Evolutionary conservation across 64 coral and sea anemone genomes (phyloP).

Genomic region (Montipora sp.): DNA sequence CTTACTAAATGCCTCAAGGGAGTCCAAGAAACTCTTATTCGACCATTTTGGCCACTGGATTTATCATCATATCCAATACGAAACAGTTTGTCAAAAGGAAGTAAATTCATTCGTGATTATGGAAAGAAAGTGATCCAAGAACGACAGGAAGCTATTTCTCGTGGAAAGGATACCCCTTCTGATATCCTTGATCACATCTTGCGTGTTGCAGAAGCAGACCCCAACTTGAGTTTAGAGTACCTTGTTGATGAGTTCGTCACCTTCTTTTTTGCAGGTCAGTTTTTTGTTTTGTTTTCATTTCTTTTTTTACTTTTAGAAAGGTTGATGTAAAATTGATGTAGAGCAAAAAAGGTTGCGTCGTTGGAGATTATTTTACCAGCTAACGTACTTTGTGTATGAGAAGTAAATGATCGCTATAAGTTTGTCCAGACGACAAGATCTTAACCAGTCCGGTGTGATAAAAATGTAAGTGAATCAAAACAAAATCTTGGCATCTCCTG

Average conservation of each 20-base stretch:
- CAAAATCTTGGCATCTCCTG: too few relatives aligned
- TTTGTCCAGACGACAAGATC: too few relatives aligned
- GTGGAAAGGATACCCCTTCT: constrained; percentile 8
- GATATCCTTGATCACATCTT: constrained; percentile 81
- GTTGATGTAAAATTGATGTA: too few relatives aligned
- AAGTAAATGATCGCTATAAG: too few relatives aligned
- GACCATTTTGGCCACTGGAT: constrained; percentile 41
- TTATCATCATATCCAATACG: constrained; percentile 38
- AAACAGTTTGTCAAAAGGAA: not conserved
- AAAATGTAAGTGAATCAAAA: too few relatives aligned
- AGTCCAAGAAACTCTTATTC: constrained; percentile 4
- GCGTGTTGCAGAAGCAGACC: constrained; percentile 36
- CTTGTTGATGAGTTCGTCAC: constrained; percentile 80
- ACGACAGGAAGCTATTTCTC: constrained; percentile 38
- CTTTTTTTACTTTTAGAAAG: too few relatives aligned
- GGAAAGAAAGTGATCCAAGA: constrained; percentile 64
- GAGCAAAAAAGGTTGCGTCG: too few relatives aligned
- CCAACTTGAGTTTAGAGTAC: constrained; percentile 52
- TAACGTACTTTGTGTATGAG: too few relatives aligned
- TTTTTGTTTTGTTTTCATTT: too few relatives aligned
- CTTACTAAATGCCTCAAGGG: constrained; percentile 26
- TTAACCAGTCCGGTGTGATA: too few relatives aligned
- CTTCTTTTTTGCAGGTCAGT: constrained; percentile 75
- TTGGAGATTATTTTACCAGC: too few relatives aligned
- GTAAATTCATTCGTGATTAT: constrained; percentile 70